Evolutionary conservation across 2,797 vertebrate species (phyloP).

Genomic region (Poecilia picta): DNA sequence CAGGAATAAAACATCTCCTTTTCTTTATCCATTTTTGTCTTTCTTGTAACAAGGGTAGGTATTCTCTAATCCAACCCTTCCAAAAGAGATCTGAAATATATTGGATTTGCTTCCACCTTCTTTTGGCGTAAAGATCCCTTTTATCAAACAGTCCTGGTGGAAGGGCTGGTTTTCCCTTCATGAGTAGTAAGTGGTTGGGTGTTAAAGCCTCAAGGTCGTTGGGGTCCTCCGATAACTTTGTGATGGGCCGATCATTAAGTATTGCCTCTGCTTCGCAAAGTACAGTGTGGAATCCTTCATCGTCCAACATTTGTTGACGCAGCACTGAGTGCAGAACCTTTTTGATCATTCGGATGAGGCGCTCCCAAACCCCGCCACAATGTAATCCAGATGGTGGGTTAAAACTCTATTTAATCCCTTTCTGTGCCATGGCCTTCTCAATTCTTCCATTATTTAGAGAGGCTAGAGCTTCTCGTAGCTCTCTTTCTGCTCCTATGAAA

Average conservation of each 20-base stretch:
- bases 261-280: not conserved
- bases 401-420: no score
- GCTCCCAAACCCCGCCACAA: no score
- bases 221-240: not conserved
- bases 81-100: not conserved
- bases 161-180: not conserved
- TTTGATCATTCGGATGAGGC: slow-evolving; percentile 2
- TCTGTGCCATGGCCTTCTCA: no score
- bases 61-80: not conserved
- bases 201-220: slow-evolving; percentile 4
- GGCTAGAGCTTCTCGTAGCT: no score
- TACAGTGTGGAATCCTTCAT: slow-evolving; percentile 4
- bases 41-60: not conserved
- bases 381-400: no score
- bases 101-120: slow-evolving; percentile 1
- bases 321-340: not conserved
- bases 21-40: no score
- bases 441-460: no score
- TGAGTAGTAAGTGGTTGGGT: not conserved
- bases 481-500: no score
- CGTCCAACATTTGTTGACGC: not conserved
- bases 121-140: not conserved
- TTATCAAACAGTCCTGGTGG: not conserved
- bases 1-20: no score
- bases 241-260: not conserved